Evolutionary conservation across 2,797 vertebrate genomes (phyloP).

Genomic region (Hyperoplus immaculatus): DNA sequence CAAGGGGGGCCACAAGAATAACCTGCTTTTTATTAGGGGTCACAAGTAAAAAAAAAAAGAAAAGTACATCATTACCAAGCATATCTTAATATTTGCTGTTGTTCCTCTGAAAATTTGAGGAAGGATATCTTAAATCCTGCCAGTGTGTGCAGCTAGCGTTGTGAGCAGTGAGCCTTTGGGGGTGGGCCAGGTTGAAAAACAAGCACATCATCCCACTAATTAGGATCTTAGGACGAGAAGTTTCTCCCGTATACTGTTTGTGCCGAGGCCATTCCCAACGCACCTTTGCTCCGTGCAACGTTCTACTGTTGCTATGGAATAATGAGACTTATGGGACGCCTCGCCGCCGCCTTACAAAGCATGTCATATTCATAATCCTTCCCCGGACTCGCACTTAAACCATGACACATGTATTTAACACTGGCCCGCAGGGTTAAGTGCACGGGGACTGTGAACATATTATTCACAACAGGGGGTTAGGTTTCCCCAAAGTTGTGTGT

Average conservation of each 20-base stretch:
- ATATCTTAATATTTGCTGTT: background rate
- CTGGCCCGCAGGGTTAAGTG: constrained; percentile 28
- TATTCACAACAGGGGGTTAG: constrained; percentile 22
- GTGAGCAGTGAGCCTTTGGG: constrained; percentile 1
- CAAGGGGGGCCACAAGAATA: background rate
- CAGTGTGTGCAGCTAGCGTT: background rate
- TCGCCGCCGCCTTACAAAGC: constrained; percentile 32
- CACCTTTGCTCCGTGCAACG: background rate
- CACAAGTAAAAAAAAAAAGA: background rate
- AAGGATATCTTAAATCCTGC: constrained; percentile 3
- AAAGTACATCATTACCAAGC: background rate
- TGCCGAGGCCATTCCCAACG: constrained; percentile 3
- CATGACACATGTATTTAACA: constrained; percentile 31
- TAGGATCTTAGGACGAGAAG: constrained; percentile 18
- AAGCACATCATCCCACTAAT: constrained; percentile 36
- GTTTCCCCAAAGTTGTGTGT: background rate
- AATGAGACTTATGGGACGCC: constrained; percentile 59
- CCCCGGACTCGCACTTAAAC: constrained; percentile 18
- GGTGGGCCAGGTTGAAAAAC: constrained; percentile 1
- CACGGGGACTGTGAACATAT: constrained; percentile 18
- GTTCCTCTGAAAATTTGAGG: background rate
- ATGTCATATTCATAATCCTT: constrained; percentile 42
- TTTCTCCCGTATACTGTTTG: constrained; percentile 15
- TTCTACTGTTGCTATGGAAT: constrained; percentile 28
- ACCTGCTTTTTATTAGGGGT: background rate